These are phyloP conservation scores for Panagrolaimus sp. DNA, from an alignment of 1,140 invertebrate species.

Conservation along the genomic window DNA sequence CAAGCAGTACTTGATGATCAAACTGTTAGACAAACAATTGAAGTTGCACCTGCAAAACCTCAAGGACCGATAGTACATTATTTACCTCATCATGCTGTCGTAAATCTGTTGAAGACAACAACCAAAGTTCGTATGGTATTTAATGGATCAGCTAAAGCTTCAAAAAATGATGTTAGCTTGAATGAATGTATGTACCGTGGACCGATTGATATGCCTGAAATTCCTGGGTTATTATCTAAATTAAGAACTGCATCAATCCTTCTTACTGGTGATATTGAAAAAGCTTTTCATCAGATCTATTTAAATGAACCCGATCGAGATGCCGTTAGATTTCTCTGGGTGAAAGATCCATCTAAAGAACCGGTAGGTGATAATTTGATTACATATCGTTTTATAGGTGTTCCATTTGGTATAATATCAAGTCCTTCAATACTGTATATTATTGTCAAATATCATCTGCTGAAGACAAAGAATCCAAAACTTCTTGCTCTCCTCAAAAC, in stretches of 20 bases:
- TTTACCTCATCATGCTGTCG: constrained; percentile 62
- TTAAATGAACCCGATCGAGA: constrained; percentile 18
- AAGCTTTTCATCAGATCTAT: constrained; percentile 21
- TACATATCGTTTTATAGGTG: constrained; percentile 10
- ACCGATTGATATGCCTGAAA: constrained; percentile 18
- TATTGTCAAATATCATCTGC: constrained; percentile 17
- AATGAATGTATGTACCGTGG: constrained; percentile 30
- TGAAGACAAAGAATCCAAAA: no score
- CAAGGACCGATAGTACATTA: constrained; percentile 39
- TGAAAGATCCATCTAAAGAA: background rate
- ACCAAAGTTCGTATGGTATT: constrained; percentile 59
- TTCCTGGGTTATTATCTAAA: constrained; percentile 19
- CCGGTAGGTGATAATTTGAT: background rate
- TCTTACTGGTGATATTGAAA: constrained; percentile 23
- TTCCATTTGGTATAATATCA: constrained; percentile 23
- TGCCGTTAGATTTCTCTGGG: constrained; percentile 25
- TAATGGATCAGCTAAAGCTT: constrained; percentile 53
- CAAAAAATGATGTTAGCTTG: constrained; percentile 26
- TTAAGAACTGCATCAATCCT: background rate
- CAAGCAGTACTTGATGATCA: background rate
- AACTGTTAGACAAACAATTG: background rate
- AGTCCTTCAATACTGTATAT: constrained; percentile 20
- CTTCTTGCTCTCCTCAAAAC: constrained; percentile 6
- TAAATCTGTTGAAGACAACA: constrained; percentile 36
- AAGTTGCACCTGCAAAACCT: background rate